Percentiles rank a stretch among this genome's conserved stretches.
Conservation (phyloP, 2,888 invertebrate genomes). For the Heteromurus nitidus region DNA sequence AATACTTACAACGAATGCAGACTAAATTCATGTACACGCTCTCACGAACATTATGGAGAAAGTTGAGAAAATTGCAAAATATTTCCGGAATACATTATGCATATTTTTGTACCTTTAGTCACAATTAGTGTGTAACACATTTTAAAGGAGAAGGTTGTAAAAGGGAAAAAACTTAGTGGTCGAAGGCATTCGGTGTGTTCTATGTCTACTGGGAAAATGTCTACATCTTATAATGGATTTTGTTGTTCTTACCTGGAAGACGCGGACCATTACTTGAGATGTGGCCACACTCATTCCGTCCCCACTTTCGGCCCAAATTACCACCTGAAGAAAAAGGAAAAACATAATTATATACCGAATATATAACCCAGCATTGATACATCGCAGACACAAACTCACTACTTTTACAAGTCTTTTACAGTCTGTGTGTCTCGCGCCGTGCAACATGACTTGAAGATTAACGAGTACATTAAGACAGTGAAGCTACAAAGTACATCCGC, state of each 20-base stretch:
- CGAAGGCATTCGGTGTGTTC: no score
- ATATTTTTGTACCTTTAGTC: neutral
- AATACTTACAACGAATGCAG: neutral
- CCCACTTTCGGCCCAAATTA: slow-evolving; percentile 73
- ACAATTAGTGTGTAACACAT: slow-evolving; percentile 9
- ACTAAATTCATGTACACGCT: neutral
- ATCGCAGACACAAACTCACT: neutral
- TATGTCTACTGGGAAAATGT: neutral
- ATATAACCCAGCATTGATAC: neutral
- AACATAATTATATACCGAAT: neutral
- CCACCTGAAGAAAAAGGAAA: slow-evolving; percentile 65
- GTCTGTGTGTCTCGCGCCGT: no score
- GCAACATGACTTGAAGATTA: slow-evolving; percentile 56
- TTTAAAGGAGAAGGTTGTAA: neutral
- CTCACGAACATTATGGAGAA: slow-evolving; percentile 5
- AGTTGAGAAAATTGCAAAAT: slow-evolving; percentile 47
- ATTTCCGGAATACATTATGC: slow-evolving; percentile 5
- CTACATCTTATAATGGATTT: slow-evolving; percentile 2
- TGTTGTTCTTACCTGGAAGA: slow-evolving; percentile 66
- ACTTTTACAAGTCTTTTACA: no score
- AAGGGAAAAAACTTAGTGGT: neutral
- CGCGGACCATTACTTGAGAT: slow-evolving; percentile 73
- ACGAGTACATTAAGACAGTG: slow-evolving; percentile 47
- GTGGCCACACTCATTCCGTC: slow-evolving; percentile 73
- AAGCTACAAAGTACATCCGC: slow-evolving; percentile 24